Conservation (phyloP, 2,888 invertebrate genomes). For the Ptilodon capucinus region DNA sequence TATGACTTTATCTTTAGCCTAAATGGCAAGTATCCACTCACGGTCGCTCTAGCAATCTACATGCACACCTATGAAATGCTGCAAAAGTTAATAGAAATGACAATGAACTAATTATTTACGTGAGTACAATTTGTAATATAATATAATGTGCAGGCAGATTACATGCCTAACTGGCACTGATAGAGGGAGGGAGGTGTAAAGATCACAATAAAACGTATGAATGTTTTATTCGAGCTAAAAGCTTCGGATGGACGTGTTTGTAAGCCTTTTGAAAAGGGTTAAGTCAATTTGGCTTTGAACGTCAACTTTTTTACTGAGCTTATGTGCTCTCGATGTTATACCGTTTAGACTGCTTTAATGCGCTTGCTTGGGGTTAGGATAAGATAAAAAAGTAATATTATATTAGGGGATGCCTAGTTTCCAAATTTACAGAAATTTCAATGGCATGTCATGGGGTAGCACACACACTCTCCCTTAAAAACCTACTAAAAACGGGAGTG, state of each 20-base stretch:
- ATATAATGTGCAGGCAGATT: slow-evolving; percentile 4
- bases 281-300: slow-evolving; percentile 73
- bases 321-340: slow-evolving; percentile 37
- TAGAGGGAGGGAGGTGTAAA: slow-evolving; percentile 60
- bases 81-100: too few relatives aligned
- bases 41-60: too few relatives aligned
- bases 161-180: slow-evolving; percentile 17
- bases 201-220: slow-evolving; percentile 72
- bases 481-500: too few relatives aligned
- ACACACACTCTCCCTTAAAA: too few relatives aligned
- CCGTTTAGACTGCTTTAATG: slow-evolving; percentile 32
- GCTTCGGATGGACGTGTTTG: slow-evolving; percentile 69
- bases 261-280: slow-evolving; percentile 79
- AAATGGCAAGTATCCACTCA: too few relatives aligned
- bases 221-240: slow-evolving; percentile 75
- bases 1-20: too few relatives aligned
- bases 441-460: too few relatives aligned
- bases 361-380: slow-evolving; percentile 8
- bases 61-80: too few relatives aligned
- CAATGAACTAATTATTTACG: too few relatives aligned
- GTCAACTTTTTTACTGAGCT: slow-evolving; percentile 72
- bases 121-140: background rate
- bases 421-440: too few relatives aligned
- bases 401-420: too few relatives aligned
- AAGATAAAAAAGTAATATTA: background rate